Evolutionary conservation across 2,888 invertebrate genomes (phyloP), one percentile per base, ranked within the genome.

Genomic region (Prionchulus punctatus): DNA sequence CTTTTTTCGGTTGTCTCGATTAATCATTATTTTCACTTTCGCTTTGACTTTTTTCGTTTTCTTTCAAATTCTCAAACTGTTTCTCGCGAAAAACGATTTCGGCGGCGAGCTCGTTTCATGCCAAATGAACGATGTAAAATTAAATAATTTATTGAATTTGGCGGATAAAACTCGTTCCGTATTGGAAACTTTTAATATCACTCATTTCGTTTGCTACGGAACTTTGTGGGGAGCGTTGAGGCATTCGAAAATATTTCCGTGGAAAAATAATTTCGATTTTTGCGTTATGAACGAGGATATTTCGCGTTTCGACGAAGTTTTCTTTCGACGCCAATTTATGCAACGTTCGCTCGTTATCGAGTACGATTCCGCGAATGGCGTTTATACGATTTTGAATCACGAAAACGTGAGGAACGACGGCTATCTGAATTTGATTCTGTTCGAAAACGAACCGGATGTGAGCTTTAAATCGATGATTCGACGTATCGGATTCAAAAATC

Each of bases 221-320:
- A 74, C 77, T 12, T 72, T 79, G 1, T 79, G 79, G 79, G 79
- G 79, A 53, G 77, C 77, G 60, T 72, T 79, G 43, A 71, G 78
- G 58, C 67, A 73, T 43, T 75, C 75, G 3, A 70, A 73, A 23
- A 73, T 77, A n/a, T 67, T 79, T 7, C 77, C 78, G 0, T 79
- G 79, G 79, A 76, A 76, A 58, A 70, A 72, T 47, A 74, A 75
- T 63, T 69, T 77, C 7, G 77, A 79, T 59, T 64, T 79, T 15
- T 79, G 79, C 64, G 64, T 78, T 3, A 67, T 77, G 23, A 74
- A 75, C 63, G 45, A 23, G 4, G 45, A 45, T 45, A n/a, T 57
- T 12, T 21, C 21, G 21, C n/a, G 23, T 2, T 21, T 31, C n/a
- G 57, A 59, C 12, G 77, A 79, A 62, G 74, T 72, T 27, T 70